phyloP scores from a whole-genome alignment of 2,797 vertebrate species.

The Enteromius radiatus region DNA sequence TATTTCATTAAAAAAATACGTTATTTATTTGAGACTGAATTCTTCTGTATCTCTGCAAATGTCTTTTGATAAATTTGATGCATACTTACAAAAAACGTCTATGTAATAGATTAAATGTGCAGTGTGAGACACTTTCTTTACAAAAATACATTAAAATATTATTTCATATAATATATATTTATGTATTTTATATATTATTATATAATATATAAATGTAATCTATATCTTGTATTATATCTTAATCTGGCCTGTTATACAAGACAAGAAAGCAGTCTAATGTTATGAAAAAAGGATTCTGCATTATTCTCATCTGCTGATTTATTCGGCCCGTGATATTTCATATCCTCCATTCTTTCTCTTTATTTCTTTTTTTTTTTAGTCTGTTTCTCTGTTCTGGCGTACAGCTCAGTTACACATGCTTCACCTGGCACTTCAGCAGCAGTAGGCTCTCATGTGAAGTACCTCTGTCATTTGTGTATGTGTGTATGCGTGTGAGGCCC shows the following conservation, averaged over 20 bases:
- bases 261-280: too few relatives aligned
- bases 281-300: neutral
- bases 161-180: too few relatives aligned
- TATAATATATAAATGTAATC: neutral
- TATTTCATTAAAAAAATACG: neutral
- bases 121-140: neutral
- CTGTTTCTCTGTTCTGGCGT: neutral
- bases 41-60: neutral
- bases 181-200: too few relatives aligned
- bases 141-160: neutral
- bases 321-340: neutral
- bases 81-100: neutral
- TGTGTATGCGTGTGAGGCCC: neutral
- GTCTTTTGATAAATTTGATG: neutral
- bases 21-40: neutral
- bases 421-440: slow-evolving; percentile 44
- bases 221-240: neutral
- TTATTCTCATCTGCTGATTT: slow-evolving; percentile 4
- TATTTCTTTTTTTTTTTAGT: neutral
- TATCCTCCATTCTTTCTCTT: neutral
- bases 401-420: slow-evolving; percentile 42
- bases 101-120: neutral
- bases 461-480: slow-evolving; percentile 26
- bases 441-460: slow-evolving; percentile 49
- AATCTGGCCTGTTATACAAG: neutral